These are phyloP conservation scores for Aleadryas rufinucha DNA, from an alignment of 2,113 vertebrate species.

Conservation along the genomic window DNA sequence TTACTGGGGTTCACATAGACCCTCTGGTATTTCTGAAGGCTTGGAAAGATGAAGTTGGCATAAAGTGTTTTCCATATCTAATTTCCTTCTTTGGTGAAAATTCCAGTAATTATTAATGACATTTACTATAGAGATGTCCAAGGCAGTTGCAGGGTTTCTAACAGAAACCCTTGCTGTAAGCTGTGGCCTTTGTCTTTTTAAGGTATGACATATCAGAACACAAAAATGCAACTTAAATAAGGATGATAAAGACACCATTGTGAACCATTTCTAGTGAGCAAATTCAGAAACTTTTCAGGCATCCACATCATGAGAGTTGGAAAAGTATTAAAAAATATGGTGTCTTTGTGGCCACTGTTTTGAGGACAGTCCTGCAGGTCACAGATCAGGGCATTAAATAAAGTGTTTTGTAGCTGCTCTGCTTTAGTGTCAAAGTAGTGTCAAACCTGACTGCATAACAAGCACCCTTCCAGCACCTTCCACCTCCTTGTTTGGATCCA, in stretches of 20 bases:
- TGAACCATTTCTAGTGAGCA: background rate
- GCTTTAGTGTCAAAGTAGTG: background rate
- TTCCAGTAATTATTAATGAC: background rate
- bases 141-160: background rate
- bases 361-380: background rate
- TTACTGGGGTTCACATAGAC: background rate
- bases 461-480: background rate
- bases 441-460: background rate
- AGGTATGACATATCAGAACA: background rate
- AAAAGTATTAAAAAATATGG: background rate
- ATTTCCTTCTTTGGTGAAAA: constrained; percentile 27
- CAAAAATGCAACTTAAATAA: background rate
- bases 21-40: background rate
- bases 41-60: background rate
- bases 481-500: background rate
- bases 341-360: background rate
- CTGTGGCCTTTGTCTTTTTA: background rate
- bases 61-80: constrained; percentile 1
- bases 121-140: background rate
- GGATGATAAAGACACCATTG: background rate
- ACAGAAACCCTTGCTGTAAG: background rate
- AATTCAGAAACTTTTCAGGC: background rate
- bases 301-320: background rate
- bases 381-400: background rate
- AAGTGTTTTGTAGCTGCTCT: background rate